phyloP scores from a whole-genome alignment of 2,888 invertebrate genomes.

The Catocala sponsa region DNA sequence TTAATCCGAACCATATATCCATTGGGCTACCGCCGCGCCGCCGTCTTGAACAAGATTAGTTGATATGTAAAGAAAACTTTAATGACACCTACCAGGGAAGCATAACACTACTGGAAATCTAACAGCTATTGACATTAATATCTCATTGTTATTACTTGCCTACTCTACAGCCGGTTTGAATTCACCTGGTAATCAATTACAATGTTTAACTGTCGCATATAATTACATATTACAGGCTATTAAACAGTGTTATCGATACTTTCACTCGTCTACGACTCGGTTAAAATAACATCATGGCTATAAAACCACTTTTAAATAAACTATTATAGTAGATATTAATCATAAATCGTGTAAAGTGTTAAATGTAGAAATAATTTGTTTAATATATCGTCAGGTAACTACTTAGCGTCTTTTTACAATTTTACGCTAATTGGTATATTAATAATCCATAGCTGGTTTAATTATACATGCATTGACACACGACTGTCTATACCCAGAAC shows the following conservation, averaged over 20 bases:
- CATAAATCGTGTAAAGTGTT: background rate
- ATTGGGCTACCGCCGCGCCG: no score
- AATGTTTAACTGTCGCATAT: slow-evolving; percentile 15
- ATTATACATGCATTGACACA: no score
- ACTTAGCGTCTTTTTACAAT: background rate
- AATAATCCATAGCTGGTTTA: no score
- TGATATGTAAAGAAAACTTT: no score
- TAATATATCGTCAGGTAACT: background rate
- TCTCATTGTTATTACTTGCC: slow-evolving; percentile 10
- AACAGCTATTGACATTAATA: slow-evolving; percentile 14
- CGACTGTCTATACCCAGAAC: no score
- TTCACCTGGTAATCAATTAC: slow-evolving; percentile 16
- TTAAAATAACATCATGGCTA: slow-evolving; percentile 1
- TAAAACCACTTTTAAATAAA: slow-evolving; percentile 3
- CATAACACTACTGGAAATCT: background rate
- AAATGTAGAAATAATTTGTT: no score
- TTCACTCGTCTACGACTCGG: background rate
- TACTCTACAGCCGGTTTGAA: slow-evolving; percentile 11
- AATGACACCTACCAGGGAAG: no score
- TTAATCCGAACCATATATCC: no score
- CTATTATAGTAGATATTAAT: background rate
- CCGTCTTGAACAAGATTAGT: no score
- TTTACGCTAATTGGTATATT: no score
- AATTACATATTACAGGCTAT: slow-evolving; percentile 16
- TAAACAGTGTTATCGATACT: slow-evolving; percentile 16